Evolutionary conservation across 1,140 invertebrate genomes (phyloP).

Genomic region (Leguminivora glycinivorella): DNA sequence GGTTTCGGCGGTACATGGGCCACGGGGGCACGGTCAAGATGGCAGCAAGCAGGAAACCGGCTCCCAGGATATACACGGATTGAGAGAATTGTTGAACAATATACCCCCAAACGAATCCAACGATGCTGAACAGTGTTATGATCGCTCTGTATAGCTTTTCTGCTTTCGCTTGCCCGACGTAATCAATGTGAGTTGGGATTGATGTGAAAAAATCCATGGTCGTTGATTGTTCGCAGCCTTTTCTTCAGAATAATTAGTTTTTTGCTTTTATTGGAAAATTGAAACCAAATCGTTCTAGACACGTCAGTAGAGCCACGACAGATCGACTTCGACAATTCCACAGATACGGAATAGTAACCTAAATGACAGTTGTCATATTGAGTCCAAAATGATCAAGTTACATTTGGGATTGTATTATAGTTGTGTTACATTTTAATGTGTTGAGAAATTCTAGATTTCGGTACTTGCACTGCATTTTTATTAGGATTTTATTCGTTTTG

Average conservation of each 20-base stretch:
- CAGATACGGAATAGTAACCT: background rate
- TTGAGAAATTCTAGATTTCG: no score
- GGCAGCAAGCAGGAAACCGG: slow-evolving; percentile 92
- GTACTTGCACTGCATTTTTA: no score
- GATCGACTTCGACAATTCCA: no score
- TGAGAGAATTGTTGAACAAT: slow-evolving; percentile 97
- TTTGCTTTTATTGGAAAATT: slow-evolving; percentile 27
- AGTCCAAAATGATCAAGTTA: background rate
- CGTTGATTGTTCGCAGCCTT: background rate
- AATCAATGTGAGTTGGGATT: slow-evolving; percentile 83
- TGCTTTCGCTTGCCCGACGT: slow-evolving; percentile 93
- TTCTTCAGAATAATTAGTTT: background rate
- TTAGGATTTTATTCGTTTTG: no score
- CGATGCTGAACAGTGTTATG: slow-evolving; percentile 92
- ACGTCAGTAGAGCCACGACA: slow-evolving; percentile 43
- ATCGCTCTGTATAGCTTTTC: slow-evolving; percentile 93
- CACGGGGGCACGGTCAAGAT: slow-evolving; percentile 93
- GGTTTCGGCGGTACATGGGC: slow-evolving; percentile 94
- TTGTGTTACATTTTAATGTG: no score
- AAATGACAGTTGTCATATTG: background rate
- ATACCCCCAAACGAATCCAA: slow-evolving; percentile 95
- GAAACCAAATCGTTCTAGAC: slow-evolving; percentile 31
- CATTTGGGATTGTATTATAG: no score
- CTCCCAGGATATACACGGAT: slow-evolving; percentile 94
- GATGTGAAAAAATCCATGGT: slow-evolving; percentile 74